Evolutionary conservation across 2,888 invertebrate genomes (phyloP).

Genomic region (Abscondita cerata): DNA sequence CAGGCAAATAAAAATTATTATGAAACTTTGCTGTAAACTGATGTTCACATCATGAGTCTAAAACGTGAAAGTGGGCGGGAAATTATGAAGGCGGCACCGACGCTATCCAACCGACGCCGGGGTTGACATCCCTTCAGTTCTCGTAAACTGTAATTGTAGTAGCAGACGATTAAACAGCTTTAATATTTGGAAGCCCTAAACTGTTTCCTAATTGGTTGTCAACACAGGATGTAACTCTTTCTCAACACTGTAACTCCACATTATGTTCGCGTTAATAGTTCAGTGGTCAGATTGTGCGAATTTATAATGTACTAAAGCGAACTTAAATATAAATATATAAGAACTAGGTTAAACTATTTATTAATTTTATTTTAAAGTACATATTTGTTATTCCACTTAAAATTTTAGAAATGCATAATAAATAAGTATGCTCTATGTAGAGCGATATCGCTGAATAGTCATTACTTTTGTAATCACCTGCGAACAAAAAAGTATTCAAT

Average conservation of each 20-base stretch:
- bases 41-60: conserved; percentile 24
- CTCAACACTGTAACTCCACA: conserved; percentile 11
- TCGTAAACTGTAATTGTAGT: conserved; percentile 23
- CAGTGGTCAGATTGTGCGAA: conserved; percentile 3
- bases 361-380: no score
- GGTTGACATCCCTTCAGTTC: conserved; percentile 37
- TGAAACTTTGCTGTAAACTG: conserved; percentile 25
- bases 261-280: conserved; percentile 10
- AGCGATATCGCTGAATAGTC: no score
- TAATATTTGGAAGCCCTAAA: conserved; percentile 17
- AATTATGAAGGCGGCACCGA: conserved; percentile 37
- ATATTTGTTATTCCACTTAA: no score
- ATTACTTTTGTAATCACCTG: no score
- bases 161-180: conserved; percentile 26
- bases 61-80: conserved; percentile 33
- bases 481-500: no score
- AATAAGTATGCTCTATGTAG: no score
- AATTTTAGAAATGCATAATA: no score
- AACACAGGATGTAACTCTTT: conserved; percentile 24
- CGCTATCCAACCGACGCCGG: conserved; percentile 33
- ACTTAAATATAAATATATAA: no score
- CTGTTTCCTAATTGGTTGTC: conserved; percentile 22
- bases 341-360: no score
- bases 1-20: conserved; percentile 31
- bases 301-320: no score